Evolutionary conservation across 2,797 vertebrate species (phyloP).

Genomic region (Fistularia commersonii): DNA sequence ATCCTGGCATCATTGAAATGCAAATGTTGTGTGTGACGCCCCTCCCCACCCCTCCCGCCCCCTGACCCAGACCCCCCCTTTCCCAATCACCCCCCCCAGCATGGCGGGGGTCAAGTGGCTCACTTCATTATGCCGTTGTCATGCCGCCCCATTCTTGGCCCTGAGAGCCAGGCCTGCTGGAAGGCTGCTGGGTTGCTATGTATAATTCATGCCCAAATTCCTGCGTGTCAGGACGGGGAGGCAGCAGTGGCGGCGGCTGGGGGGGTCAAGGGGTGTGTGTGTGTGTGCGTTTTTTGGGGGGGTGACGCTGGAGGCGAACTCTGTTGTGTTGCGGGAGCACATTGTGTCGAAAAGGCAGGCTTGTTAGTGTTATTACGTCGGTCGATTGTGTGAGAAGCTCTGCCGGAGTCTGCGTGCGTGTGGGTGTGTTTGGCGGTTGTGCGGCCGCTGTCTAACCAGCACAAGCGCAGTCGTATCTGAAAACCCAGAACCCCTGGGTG

Average conservation of each 20-base stretch:
- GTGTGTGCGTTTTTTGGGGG: neutral
- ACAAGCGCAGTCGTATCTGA: too few relatives aligned
- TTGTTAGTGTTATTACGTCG: too few relatives aligned
- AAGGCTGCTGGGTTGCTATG: conserved; percentile 72
- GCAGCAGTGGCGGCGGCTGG: neutral
- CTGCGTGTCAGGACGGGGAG: conserved; percentile 57
- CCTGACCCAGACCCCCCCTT: too few relatives aligned
- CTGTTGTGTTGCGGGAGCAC: conserved; percentile 45
- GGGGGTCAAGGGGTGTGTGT: conserved; percentile 2
- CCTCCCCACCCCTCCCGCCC: too few relatives aligned
- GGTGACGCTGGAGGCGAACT: conserved; percentile 37
- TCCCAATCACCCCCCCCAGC: conserved; percentile 23
- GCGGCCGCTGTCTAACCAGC: too few relatives aligned
- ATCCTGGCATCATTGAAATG: conserved; percentile 77
- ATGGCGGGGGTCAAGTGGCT: conserved; percentile 76
- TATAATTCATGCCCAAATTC: conserved; percentile 80
- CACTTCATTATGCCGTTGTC: conserved; percentile 79
- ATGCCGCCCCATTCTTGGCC: conserved; percentile 71
- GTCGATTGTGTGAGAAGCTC: too few relatives aligned
- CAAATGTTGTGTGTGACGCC: conserved; percentile 72
- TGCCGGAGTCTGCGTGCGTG: neutral
- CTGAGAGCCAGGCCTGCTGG: conserved; percentile 54
- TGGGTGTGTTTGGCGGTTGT: too few relatives aligned
- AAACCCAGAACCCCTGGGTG: too few relatives aligned
- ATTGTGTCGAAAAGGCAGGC: too few relatives aligned